phyloP scores from a whole-genome alignment of 2,113 vertebrate genomes.

The Tachysurus vachellii region DNA sequence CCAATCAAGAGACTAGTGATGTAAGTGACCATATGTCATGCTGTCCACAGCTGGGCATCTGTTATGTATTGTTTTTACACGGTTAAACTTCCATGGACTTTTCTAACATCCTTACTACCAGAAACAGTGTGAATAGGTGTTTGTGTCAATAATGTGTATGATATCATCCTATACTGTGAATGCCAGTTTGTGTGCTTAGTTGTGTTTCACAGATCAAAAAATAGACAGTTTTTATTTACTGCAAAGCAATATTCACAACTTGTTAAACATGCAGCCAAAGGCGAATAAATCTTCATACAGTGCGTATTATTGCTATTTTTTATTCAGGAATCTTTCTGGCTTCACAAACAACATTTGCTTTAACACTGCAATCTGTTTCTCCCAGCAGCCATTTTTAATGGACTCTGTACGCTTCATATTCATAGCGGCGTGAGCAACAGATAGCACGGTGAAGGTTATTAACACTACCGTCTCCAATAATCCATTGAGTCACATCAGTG shows the following conservation, averaged over 20 bases:
- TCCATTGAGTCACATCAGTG: constrained; percentile 67
- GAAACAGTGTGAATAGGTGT: background rate
- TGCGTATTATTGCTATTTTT: constrained; percentile 74
- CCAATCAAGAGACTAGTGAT: background rate
- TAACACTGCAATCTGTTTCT: constrained; percentile 76
- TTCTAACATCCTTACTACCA: background rate
- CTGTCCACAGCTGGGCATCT: background rate
- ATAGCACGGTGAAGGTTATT: constrained; percentile 63
- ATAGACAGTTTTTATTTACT: constrained; percentile 64
- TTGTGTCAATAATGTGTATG: background rate
- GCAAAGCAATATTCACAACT: constrained; percentile 67
- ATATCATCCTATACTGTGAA: background rate
- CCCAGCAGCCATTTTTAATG: constrained; percentile 74
- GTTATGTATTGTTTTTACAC: background rate
- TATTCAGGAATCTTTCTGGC: constrained; percentile 71
- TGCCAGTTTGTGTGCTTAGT: constrained; percentile 29
- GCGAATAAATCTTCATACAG: constrained; percentile 70
- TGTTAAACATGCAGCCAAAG: constrained; percentile 62
- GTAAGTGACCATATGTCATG: background rate
- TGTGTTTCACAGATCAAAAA: constrained; percentile 66
- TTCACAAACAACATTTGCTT: constrained; percentile 72
- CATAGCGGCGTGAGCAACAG: constrained; percentile 54
- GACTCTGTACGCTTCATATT: constrained; percentile 65
- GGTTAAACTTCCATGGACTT: background rate
- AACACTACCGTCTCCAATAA: constrained; percentile 64